Conservation (phyloP, 1,140 invertebrate genomes). For the roundworm (Caenorhabditis elegans) region WBcel235 BX284602.5:5576001-5576500, state of each 20-base stretch:
- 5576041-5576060: too few relatives aligned
- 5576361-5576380: slow-evolving; percentile 13
- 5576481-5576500: slow-evolving; percentile 5
- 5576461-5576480: background rate
- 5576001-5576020: too few relatives aligned
- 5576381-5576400: slow-evolving; percentile 30
- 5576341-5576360: slow-evolving; percentile 6
- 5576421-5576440: slow-evolving; percentile 13
- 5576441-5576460: slow-evolving; percentile 16
- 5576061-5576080: too few relatives aligned
- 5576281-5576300: background rate
- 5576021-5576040: too few relatives aligned
- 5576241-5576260: background rate
- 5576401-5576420: background rate
- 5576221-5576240: background rate
- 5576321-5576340: background rate
- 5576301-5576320: background rate
- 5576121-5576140: too few relatives aligned
- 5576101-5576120: too few relatives aligned
- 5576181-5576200: background rate
- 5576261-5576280: background rate
- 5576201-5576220: background rate
- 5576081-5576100: too few relatives aligned
- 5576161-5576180: too few relatives aligned
- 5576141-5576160: slow-evolving; percentile 4